Conservation (phyloP, 2,113 vertebrate species). For the Lophotis ruficrista region DNA sequence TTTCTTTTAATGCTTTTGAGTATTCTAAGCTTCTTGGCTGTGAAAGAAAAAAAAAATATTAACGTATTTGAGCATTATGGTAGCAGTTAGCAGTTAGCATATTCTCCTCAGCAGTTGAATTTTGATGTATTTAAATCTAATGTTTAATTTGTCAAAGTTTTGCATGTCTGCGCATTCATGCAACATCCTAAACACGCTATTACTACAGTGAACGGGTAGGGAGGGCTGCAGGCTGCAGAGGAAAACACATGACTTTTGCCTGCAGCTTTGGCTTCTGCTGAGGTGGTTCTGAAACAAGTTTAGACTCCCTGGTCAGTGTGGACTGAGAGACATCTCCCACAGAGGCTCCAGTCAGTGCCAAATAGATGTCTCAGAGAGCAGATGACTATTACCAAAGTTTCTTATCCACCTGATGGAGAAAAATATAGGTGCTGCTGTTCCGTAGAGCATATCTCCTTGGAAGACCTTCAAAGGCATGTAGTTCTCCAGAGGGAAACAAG, state of each 20-base stretch:
- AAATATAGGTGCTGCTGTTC: background rate
- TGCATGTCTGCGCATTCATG: background rate
- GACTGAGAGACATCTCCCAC: background rate
- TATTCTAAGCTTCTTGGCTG: background rate
- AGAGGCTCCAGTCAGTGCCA: background rate
- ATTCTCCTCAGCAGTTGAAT: background rate
- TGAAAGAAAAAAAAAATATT: background rate
- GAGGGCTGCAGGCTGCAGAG: background rate
- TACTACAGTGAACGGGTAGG: background rate
- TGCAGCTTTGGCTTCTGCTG: background rate
- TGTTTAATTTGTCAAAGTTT: background rate
- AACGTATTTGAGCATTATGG: background rate
- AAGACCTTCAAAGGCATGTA: background rate
- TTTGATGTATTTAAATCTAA: slow-evolving; percentile 36
- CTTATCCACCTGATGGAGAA: background rate
- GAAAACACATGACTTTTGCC: background rate
- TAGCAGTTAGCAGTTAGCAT: background rate
- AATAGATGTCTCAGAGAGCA: background rate
- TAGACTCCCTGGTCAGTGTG: background rate
- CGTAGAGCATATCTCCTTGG: fast-evolving
- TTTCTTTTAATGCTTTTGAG: background rate
- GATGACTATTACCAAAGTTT: background rate
- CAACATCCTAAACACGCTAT: background rate
- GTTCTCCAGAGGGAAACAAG: background rate
- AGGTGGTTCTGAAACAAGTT: background rate